phyloP scores from a whole-genome alignment of 2,797 vertebrate species.

The Bradypodion pumilum region DNA sequence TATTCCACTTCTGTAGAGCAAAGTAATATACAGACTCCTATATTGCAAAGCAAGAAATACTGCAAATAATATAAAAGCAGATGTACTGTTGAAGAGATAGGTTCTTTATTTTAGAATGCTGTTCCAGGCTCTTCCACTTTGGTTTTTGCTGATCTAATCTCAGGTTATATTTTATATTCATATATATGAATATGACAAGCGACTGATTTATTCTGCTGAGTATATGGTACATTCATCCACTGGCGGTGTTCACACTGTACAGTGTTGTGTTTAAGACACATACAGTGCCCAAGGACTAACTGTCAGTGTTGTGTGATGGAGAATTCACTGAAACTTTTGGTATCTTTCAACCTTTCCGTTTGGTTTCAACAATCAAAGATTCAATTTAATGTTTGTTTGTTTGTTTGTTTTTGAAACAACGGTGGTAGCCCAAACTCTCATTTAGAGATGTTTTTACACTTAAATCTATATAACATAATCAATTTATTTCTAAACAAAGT shows the following conservation, averaged over 20 bases:
- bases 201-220: not conserved
- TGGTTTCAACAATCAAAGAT: conserved; percentile 7
- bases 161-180: not conserved
- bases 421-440: not conserved
- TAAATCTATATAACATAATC: not conserved
- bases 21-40: not conserved
- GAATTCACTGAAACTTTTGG: not conserved
- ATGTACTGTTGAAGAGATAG: not conserved
- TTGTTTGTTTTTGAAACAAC: not conserved
- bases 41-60: not conserved
- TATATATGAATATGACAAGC: not conserved
- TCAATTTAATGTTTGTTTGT: not conserved
- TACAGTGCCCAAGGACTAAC: not conserved
- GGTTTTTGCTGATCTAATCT: not conserved
- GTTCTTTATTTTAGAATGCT: not conserved
- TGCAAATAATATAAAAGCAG: not conserved
- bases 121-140: not conserved
- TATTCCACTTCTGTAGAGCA: not conserved
- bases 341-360: not conserved
- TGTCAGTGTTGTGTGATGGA: not conserved
- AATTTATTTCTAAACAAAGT: not conserved
- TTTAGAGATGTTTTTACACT: not conserved
- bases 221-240: not conserved
- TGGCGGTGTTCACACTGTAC: not conserved
- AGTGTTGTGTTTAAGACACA: not conserved